Conservation (phyloP, 2,797 vertebrate genomes). For the Epinephelus awoara region DNA sequence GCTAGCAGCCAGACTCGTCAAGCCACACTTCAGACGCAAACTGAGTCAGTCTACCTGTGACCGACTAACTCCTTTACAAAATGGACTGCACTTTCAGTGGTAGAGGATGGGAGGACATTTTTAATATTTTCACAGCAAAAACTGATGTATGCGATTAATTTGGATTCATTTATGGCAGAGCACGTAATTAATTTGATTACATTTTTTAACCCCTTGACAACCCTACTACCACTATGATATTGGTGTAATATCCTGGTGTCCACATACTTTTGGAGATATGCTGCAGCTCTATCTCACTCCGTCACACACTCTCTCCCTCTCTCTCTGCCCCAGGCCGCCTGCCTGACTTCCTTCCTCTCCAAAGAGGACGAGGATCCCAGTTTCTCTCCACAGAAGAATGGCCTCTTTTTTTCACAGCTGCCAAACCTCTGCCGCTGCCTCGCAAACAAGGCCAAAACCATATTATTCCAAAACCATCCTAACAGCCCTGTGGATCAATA, state of each 20-base stretch:
- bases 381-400: conserved; percentile 83
- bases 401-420: conserved; percentile 87
- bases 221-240: neutral
- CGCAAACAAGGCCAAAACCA: conserved; percentile 73
- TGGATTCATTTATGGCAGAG: no score
- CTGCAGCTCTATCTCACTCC: neutral
- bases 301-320: neutral
- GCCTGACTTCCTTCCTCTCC: conserved; percentile 83
- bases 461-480: conserved; percentile 27
- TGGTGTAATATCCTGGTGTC: neutral
- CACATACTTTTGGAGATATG: neutral
- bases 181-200: no score
- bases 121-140: no score
- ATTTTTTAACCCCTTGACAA: no score
- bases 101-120: no score
- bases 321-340: conserved; percentile 48
- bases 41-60: no score
- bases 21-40: no score
- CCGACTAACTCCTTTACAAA: no score
- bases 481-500: neutral
- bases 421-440: conserved; percentile 76
- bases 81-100: no score
- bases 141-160: no score
- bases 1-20: no score
- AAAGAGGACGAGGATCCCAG: conserved; percentile 61